These are phyloP conservation scores for Sceloporus tristichus DNA, from an alignment of 2,113 vertebrate species.

Conservation along the genomic window DNA sequence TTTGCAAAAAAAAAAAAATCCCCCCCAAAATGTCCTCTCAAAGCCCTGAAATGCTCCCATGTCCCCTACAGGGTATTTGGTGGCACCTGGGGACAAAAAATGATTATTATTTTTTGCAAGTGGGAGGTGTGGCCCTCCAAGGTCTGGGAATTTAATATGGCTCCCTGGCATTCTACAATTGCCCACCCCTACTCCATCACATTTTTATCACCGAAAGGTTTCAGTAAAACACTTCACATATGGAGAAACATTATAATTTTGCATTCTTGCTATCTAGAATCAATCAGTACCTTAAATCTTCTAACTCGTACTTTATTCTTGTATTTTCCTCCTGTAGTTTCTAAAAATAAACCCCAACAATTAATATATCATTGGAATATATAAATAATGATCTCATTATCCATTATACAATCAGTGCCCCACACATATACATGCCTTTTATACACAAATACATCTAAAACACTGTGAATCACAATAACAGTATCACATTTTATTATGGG, in stretches of 20 bases:
- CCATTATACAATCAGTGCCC: neutral
- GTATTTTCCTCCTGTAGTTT: conserved; percentile 77
- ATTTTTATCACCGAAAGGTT: neutral
- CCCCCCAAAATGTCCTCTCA: no score
- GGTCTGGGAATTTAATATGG: no score
- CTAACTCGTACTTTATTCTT: conserved; percentile 75
- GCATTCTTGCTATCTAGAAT: neutral
- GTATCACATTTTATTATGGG: neutral
- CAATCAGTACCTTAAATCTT: conserved; percentile 72
- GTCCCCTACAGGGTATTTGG: no score
- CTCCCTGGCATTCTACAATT: no score
- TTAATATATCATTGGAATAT: neutral
- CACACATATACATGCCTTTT: neutral
- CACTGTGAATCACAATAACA: neutral
- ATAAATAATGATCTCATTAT: neutral
- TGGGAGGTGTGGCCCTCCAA: no score
- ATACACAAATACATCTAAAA: neutral
- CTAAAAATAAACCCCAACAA: conserved; percentile 47
- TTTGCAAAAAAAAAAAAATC: no score
- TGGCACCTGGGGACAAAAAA: no score
- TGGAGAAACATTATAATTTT: neutral
- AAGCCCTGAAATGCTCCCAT: no score
- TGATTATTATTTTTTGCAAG: no score
- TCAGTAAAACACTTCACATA: neutral
- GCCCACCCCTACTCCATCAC: neutral